Base-by-base conservation (phyloP, 1,140 invertebrate species). In the Diachasma alloeum region DNA sequence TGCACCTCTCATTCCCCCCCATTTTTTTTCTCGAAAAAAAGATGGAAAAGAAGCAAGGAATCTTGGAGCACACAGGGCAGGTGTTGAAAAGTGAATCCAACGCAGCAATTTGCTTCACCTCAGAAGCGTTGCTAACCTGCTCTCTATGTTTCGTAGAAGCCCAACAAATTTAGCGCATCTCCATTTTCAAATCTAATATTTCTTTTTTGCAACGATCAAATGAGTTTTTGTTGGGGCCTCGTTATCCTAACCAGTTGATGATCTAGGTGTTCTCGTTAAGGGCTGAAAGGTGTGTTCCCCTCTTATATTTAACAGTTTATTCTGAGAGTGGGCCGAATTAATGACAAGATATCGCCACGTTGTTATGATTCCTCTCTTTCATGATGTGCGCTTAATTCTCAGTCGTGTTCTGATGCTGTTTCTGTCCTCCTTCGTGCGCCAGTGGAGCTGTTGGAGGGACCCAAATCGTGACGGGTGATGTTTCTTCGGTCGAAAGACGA, bases 241-340 rank as follows among this genome's bases (percentile, higher is more conserved):
- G 59, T 63, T 63, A 26, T 13, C 22, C 24, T 63, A 63, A 63
- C 59, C 59, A 26, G 59, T 22, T 26, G 19, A 63, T 63, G 11
- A 69, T 69, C 67, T 69, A 69, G 67, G 42, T 37, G 36, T 17
- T 19, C 67, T 69, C 67, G 36, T 42, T 69, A 46, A 69, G 36
- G 9, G 15, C 48, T 53, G 17, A 53, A 5, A 19, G 48, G 17
- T 15, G 48, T 17, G 48, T 53, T 53, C 17, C 17, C 48, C 48
- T 19, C 5, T 17, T 53, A n/a, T n/a, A 53, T 53, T 53, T 72
- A 24, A 10, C 24, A 48, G n/a, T 72, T 22, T 48, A 44, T 53
- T 72, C n/a, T 17, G 11, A n/a, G 74, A 37, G 81, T 74, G 17
- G 17, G 5, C 78, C 71, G 83, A 84, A 87, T 87, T 87, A 87